A percentile compares a stretch with the other conserved stretches of the same genome.
These are phyloP conservation scores for Larimichthys polyactis DNA, from an alignment of 2,113 vertebrate genomes.

Conservation along the genomic window DNA sequence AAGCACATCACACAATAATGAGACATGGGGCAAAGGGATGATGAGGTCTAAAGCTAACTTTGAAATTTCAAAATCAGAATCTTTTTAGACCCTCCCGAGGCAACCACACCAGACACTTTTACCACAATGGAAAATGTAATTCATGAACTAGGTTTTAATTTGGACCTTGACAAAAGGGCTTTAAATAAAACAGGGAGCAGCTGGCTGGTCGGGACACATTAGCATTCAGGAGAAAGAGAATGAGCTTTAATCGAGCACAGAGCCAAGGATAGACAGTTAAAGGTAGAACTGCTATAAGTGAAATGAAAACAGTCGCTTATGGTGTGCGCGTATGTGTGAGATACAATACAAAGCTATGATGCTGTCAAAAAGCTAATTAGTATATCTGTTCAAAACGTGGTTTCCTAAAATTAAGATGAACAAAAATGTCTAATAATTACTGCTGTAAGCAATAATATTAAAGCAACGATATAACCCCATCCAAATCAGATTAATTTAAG, in stretches of 20 bases:
- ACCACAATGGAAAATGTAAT: constrained; percentile 48
- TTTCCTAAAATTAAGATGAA: not conserved
- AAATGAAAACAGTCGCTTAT: not conserved
- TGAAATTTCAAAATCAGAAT: constrained; percentile 42
- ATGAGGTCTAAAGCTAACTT: constrained; percentile 20
- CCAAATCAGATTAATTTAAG: too few relatives aligned
- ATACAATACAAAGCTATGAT: not conserved
- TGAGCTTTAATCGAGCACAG: constrained; percentile 18
- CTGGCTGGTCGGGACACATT: constrained; percentile 45
- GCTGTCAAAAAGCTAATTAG: not conserved
- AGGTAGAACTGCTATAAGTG: constrained; percentile 12
- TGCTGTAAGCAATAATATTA: not conserved
- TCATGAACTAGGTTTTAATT: constrained; percentile 65
- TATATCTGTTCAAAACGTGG: not conserved
- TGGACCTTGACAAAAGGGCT: constrained; percentile 62
- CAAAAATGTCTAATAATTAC: not conserved
- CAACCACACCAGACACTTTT: constrained; percentile 34
- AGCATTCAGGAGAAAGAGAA: constrained; percentile 42
- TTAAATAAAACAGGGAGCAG: constrained; percentile 60
- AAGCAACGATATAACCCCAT: too few relatives aligned
- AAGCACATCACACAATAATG: constrained; percentile 48
- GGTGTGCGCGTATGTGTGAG: not conserved
- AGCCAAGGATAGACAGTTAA: constrained; percentile 20
- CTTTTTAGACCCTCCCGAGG: constrained; percentile 27
- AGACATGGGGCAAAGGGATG: constrained; percentile 44